Evolutionary conservation across 2,797 vertebrate species (phyloP), one percentile per base, ranked within the genome.

Genomic region (Semotilus atromaculatus): DNA sequence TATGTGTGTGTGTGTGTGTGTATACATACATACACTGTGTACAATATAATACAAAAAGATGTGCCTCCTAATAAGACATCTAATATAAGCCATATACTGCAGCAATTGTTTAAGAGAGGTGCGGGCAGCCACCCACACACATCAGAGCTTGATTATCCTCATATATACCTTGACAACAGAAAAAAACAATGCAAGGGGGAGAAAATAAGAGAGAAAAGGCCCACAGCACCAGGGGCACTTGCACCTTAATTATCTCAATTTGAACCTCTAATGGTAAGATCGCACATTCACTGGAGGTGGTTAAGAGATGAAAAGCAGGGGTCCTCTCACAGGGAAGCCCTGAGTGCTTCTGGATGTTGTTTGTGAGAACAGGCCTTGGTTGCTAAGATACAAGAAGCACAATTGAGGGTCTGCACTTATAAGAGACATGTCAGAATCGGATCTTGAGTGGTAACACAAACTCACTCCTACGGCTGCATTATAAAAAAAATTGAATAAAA

Each of bases 321-420:
- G 89, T 83, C 64, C 79, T 89, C 74, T 90, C 85, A 78, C 73
- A 80, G 88, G 83, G 60, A 92, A 80, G 86, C 86, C 66, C 77
- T 67, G 73, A 86, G 86, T 89, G 77, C 89, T 87, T 84, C 66
- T 74, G 84, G 80, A 89, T 40, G 81, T 67, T 91, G 90, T 91
- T 92, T 90, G 86, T 81, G 48, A 83, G 83, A 87, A 84, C 82
- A 83, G 88, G 80, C 70, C 82, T 90, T 86, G 86, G 94, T 94
- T 95, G 93, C 94, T 92, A 92, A 90, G 92, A 86, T 90, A 94
- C 92, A 86, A 48, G 73, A 60, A 89, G 83, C 21, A 88, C 89
- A 45, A 88, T 85, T 87, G 84, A 87, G 90, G 89, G 91, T 91
- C 79, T 85, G 87, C 77, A 85, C 83, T 91, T 87, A 78, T 66